Evolutionary conservation across 2,797 vertebrate species (phyloP), one percentile per base, ranked within the genome.

Genomic region (Micrastur ruficollis): DNA sequence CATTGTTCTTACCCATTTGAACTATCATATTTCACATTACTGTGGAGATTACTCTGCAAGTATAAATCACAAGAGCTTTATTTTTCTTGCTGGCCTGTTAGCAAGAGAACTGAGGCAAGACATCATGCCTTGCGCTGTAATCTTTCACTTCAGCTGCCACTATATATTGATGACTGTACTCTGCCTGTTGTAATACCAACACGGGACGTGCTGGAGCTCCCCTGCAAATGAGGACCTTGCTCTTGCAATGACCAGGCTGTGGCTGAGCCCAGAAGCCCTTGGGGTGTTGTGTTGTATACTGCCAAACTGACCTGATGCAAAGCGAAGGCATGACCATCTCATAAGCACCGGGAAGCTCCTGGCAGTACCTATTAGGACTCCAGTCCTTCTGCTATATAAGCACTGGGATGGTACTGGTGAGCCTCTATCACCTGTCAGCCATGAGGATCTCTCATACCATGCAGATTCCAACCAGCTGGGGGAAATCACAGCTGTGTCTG

Each of bases 21-120:
- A 74, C 91, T 18, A 72, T 47, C 70, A 83, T 90, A 95, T 96
- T 97, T 97, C 91, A 95, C 83, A 87, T 96, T 89, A 92, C 79
- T 80, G 47, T 12, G 22, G 91, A 96, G 94, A 94, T 90, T 94
- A 90, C 63, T 87, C 81, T 5, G 2, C 83, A 29, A 65, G 76
- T 29, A 96, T 94, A 94, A 94, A 97, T 97, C 90, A 96, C 81
- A 67, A 44, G 84, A 50, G 91, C 71, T 94, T 96, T 94, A 94
- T 95, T 95, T 93, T 95, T 96, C 90, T 91, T 91, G 52, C 84
- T 91, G 76, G 70, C n/a, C 87, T 46, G 85, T 93, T 95, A 93
- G 70, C 71, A 78, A 79, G 84, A 84, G 79, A 93, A 62, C 59
- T 0, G 32, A 95, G 88, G 67, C 86, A 88, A 93, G 94, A 81